Evolutionary conservation across 2,888 invertebrate genomes (phyloP), one percentile per base, ranked within the genome.

Genomic region (Cryptosula pallasiana): DNA sequence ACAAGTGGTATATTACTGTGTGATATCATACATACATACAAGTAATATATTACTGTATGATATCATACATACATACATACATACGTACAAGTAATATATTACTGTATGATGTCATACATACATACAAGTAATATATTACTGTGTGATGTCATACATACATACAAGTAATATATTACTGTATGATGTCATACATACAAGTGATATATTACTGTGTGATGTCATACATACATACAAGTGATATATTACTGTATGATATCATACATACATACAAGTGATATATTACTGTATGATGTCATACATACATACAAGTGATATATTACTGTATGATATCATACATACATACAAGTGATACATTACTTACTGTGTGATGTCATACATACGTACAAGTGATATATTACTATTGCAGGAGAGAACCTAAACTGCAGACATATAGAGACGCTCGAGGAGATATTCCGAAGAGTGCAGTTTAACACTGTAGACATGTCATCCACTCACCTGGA

Each of bases 361-460:
- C 45, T 45, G 20, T 45, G 20, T 20, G 20, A 9, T n/a, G n/a
- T n/a, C 20, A 45, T 20, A 45, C 20, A 20, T 45, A 45, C 5
- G 45, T 45, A 5, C 20, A 45, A 13, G 20, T 20, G 5, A 5
- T 45, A 20, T 45, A 45, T 45, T 45, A 45, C 91, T 71, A 85
- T 86, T 78, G 84, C 87, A 85, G 89, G 89, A 74, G 88, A 89
- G 76, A 86, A 88, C 75, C 85, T 91, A 74, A 89, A 90, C 75
- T 85, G 89, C 75, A 88, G 89, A 73, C 90, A 90, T 75, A 90
- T 90, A 82, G 94, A 95, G 86, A 90, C 92, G 23, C 84, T 95
- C 71, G 95, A 94, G 83, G 92, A 93, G 77, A 87, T 95, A 73
- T 88, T 94, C 74, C 89, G 91, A 81, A 88, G 91, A 82, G 90